Conservation (phyloP, 2,888 invertebrate genomes). For the Drosophila diplacantha region DNA sequence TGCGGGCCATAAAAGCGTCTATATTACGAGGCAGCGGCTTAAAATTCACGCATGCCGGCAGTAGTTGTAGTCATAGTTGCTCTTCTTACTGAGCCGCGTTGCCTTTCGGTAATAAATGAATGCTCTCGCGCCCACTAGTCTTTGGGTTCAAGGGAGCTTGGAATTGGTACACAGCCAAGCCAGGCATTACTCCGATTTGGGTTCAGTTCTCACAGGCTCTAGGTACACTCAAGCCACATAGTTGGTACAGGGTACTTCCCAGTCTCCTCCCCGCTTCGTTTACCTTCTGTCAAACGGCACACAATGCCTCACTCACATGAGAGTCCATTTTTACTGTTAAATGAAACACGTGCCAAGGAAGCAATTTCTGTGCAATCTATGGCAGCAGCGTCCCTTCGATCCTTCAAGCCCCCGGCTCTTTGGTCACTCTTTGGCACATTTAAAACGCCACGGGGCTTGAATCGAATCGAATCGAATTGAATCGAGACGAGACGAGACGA, state of each 20-base stretch:
- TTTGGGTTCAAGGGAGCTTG: not conserved
- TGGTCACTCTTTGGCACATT: conserved; percentile 55
- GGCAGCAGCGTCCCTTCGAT: conserved; percentile 39
- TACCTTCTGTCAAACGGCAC: conserved; percentile 43
- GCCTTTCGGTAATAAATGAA: conserved; percentile 50
- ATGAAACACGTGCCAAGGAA: conserved; percentile 74
- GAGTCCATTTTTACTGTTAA: conserved; percentile 62
- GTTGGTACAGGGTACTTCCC: not conserved
- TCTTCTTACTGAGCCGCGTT: conserved; percentile 9
- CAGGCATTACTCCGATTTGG: not conserved
- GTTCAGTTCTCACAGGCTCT: no score
- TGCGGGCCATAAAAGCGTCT: conserved; percentile 60
- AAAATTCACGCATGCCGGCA: conserved; percentile 57
- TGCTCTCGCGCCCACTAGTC: conserved; percentile 30
- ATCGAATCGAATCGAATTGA: conserved; percentile 27
- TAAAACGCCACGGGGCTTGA: conserved; percentile 47
- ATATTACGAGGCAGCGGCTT: conserved; percentile 60
- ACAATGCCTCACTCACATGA: conserved; percentile 51
- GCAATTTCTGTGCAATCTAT: conserved; percentile 70
- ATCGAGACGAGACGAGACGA: conserved; percentile 5
- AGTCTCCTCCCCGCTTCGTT: not conserved
- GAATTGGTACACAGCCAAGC: not conserved
- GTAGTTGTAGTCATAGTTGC: conserved; percentile 23
- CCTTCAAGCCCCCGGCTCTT: conserved; percentile 37
- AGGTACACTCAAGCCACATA: no score